Evolutionary conservation across 1,140 invertebrate species (phyloP).

Genomic region (Rhopalosiphum padi): DNA sequence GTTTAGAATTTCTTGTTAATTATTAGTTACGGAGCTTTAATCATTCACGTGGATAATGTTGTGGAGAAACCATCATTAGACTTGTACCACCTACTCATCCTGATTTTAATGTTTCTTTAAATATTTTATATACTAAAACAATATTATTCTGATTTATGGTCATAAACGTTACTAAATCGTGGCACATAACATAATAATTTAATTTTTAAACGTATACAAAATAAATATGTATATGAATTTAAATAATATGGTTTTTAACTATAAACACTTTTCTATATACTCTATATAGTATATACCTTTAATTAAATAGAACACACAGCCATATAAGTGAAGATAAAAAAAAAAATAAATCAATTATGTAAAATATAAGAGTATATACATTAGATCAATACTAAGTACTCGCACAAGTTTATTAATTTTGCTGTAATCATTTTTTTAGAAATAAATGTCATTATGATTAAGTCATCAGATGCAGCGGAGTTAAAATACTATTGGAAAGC

Average conservation of each 20-base stretch:
- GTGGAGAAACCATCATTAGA: not conserved
- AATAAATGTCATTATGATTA: slow-evolving; percentile 11
- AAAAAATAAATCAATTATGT: too few species aligned
- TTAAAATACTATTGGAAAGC: slow-evolving; percentile 52
- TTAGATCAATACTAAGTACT: not conserved
- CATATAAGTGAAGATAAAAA: too few species aligned
- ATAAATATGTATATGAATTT: not conserved
- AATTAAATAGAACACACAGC: too few species aligned
- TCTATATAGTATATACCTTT: too few species aligned
- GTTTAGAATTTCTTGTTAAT: not conserved
- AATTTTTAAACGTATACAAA: not conserved
- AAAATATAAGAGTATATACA: not conserved
- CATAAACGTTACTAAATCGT: not conserved
- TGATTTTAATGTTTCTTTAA: not conserved
- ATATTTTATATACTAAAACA: not conserved
- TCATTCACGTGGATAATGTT: not conserved
- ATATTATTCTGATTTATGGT: not conserved
- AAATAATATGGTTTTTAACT: not conserved
- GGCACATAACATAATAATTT: not conserved
- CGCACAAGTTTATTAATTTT: not conserved
- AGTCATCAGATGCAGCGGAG: not conserved
- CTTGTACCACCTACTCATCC: not conserved
- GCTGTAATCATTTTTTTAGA: not conserved
- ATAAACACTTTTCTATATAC: not conserved
- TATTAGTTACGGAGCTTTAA: slow-evolving; percentile 1